Base-by-base conservation (phyloP, 92 coral and sea anemone species). In the Paragorgia papillata region DNA sequence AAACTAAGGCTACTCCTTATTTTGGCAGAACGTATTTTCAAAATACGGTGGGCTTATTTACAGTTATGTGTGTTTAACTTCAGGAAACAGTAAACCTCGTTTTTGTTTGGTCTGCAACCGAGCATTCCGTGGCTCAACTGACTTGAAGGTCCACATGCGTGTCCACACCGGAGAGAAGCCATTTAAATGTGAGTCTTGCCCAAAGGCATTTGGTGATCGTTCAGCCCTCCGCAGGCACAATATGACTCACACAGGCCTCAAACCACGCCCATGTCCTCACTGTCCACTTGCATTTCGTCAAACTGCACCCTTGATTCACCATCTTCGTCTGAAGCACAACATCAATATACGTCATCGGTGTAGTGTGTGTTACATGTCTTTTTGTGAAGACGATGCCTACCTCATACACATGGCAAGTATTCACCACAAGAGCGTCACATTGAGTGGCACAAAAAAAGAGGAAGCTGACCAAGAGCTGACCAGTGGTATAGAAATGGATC, bases 201-300 rank as follows among this genome's bases (percentile, higher is more conserved):
- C 37, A n/a, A 76, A 76, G 53, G 71, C 69, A 35, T 58, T 76
- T 25, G 60, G 62, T 3, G 54, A 58, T 31, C 74, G 71, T 9
- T 78, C 83, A 39, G 64, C 71, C 32, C 63, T 78, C 34, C 59
- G 59, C 7, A 62, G 61, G 26, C 81, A 76, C 58, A 76, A 62
- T n/a, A 76, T 58, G 69, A 76, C 73, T 18, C 81, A 76, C 61
- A 76, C 73, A 13, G 59, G 60, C 4, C 55, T 26, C 39, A 76
- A 48, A 62, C 58, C 69, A 2, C 60, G 69, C 0, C 71, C 68
- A 50, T 76, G 81, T 63, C 59, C 57, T 19, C 81, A 61, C 31
- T 76, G 81, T 41, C 75, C 75, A 21, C 40, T 32, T 3, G 75
- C 75, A 46, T 68, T 68, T 59, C 50, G 75, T 26, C 75, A 68